Base-by-base conservation (phyloP, 2,797 vertebrate genomes). In the Sciurus vulgaris region DNA sequence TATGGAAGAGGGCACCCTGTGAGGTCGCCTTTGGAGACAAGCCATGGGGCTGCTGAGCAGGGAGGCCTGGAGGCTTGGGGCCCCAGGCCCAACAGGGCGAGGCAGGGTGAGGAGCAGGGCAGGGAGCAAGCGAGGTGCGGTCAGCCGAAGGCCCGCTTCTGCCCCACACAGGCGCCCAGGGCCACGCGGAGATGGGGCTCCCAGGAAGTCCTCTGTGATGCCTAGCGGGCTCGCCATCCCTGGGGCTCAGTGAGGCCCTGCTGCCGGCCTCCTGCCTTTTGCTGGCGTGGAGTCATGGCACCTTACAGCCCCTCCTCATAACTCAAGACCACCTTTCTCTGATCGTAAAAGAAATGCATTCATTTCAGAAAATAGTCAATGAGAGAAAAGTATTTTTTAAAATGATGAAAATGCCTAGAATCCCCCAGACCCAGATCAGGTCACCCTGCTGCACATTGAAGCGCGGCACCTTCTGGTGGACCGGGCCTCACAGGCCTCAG, bases 91-190 rank as follows among this genome's bases (percentile, higher is more conserved):
- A 6, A 93, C 95, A 92, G 94, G 92, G 76, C 3, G 8, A 69
- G 79, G 83, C 74, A 91, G 96, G 95, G 91, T 5, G 12, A 30
- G 47, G 35, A 35, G 78, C 11, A 1, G 26, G 13, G 22, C 5
- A 7, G 10, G 0, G 6, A 11, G 38, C 38, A 4, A 24, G 4
- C 8, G 49, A 14, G 26, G 7, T 13, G 1, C 2, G 18, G 5
- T 0, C 5, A 20, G 76, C 65, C 49, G 47, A 30, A 0, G 3
- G 92, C n/a, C 17, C 56, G 28, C 15, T 51, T 28, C 69, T 18
- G n/a, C 0, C 0, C 28, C 8, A 35, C 35, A n/a, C 5, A 5
- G 56, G 24, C 4, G 4, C 74, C 8, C 41, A 0, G 0, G 5
- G 30, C 90, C n/a, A 18, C 3, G 44, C 44, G 54, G 59, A 54